phyloP scores from a whole-genome alignment of 30 jellyfish, hydroid and myxozoan genomes.

The Aurelia sp. region DNA sequence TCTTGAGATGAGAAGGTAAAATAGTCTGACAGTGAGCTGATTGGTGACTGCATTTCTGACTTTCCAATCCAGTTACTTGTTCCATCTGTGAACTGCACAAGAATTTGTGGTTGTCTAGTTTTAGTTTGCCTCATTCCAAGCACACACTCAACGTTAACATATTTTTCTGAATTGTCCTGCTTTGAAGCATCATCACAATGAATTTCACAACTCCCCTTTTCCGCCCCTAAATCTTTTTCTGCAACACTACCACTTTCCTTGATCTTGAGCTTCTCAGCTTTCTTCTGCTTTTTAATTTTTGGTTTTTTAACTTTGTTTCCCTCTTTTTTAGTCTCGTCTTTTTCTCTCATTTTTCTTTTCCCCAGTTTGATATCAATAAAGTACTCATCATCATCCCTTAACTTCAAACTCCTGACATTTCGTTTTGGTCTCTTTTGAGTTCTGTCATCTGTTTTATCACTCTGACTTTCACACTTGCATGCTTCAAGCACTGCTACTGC shows the following conservation, averaged over 20 bases:
- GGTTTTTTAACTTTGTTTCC: slow-evolving; percentile 12
- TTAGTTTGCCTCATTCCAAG: slow-evolving; percentile 58
- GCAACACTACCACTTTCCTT: neutral
- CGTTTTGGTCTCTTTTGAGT: slow-evolving; percentile 38
- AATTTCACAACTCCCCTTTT: neutral
- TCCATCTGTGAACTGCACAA: slow-evolving; percentile 90
- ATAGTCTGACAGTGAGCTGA: slow-evolving; percentile 3
- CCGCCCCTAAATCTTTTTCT: neutral
- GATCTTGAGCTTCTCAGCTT: neutral
- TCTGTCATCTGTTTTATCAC: too few relatives aligned
- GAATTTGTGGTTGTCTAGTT: slow-evolving; percentile 39
- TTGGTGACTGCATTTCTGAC: slow-evolving; percentile 18
- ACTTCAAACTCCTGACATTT: slow-evolving; percentile 3
- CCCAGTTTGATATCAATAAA: slow-evolving; percentile 16
- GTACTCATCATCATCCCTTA: slow-evolving; percentile 32
- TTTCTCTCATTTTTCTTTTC: slow-evolving; percentile 11
- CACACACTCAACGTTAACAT: slow-evolving; percentile 55
- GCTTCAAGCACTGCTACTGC: too few relatives aligned
- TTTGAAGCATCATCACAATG: neutral
- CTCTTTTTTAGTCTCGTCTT: neutral
- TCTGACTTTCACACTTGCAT: too few relatives aligned
- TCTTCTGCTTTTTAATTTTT: neutral
- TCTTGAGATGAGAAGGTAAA: slow-evolving; percentile 59
- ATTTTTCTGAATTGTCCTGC: neutral
- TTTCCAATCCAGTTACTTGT: slow-evolving; percentile 93